Percentiles rank a stretch among this genome's conserved stretches.
Conservation (phyloP, 2,888 invertebrate genomes). For the Hemaris fuciformis region DNA sequence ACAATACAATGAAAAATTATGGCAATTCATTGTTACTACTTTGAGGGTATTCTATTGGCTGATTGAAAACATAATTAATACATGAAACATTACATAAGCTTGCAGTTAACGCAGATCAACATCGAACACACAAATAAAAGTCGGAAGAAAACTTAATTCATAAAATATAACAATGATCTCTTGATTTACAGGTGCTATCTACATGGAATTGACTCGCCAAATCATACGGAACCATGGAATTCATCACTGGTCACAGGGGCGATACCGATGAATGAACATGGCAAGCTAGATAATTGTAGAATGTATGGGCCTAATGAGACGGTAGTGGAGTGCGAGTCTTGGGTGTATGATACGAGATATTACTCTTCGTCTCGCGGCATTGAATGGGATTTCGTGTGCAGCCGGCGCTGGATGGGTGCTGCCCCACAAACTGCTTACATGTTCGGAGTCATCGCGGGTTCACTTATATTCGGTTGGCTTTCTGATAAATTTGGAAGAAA, state of each 20-base stretch:
- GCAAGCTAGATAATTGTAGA: conserved; percentile 84
- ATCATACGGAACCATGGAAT: conserved; percentile 78
- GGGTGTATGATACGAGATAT: conserved; percentile 88
- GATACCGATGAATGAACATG: conserved; percentile 82
- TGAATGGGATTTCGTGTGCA: conserved; percentile 92
- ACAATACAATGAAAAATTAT: neutral
- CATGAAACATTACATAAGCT: neutral
- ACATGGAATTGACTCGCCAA: conserved; percentile 78
- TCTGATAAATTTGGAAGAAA: conserved; percentile 92
- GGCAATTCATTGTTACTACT: neutral
- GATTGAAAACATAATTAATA: neutral
- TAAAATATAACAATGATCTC: neutral
- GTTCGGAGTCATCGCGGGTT: conserved; percentile 91
- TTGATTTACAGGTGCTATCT: conserved; percentile 80
- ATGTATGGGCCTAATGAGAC: conserved; percentile 73
- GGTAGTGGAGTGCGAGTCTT: conserved; percentile 68
- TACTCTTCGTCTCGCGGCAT: conserved; percentile 88
- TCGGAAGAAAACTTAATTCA: too few species aligned
- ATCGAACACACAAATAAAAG: neutral
- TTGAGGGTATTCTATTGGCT: neutral
- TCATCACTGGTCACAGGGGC: conserved; percentile 72
- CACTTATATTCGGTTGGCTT: conserved; percentile 87
- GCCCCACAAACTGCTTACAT: conserved; percentile 89
- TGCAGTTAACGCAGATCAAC: neutral
- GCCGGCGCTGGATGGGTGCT: conserved; percentile 90